phyloP scores from a whole-genome alignment of 2,797 vertebrate genomes.

The Sylvia borin region DNA sequence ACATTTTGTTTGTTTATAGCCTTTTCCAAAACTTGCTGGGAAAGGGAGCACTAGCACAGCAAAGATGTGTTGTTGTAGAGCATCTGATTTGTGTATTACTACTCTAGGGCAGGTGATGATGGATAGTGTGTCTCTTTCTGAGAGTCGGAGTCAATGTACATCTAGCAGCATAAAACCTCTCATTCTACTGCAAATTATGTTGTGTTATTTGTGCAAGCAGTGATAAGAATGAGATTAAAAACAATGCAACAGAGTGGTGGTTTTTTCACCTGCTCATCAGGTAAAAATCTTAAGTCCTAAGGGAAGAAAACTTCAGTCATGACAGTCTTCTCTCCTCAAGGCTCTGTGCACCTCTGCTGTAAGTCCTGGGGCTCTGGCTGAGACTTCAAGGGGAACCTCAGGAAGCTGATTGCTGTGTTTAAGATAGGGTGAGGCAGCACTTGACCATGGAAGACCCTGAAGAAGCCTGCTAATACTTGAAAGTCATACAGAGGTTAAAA shows the following conservation, averaged over 20 bases:
- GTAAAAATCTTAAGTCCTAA: neutral
- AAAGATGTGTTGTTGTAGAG: neutral
- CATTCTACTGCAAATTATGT: neutral
- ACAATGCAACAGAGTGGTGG: accelerated
- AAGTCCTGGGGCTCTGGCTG: neutral
- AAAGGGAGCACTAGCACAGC: neutral
- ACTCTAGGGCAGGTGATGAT: neutral
- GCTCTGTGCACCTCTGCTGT: neutral
- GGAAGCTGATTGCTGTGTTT: neutral
- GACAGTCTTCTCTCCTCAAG: neutral
- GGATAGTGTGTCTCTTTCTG: neutral
- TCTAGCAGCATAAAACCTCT: neutral
- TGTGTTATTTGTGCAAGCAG: neutral
- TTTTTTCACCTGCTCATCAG: neutral
- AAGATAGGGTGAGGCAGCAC: neutral
- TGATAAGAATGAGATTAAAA: neutral
- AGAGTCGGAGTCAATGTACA: neutral
- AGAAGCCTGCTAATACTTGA: neutral
- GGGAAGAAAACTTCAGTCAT: accelerated
- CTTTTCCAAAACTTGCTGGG: neutral
- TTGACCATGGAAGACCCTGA: neutral
- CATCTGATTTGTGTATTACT: neutral
- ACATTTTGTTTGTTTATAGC: neutral
- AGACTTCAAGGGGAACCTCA: neutral
- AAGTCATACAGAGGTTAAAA: neutral